Base-by-base conservation (phyloP, 2,113 vertebrate species). In the Telmatochromis brichardi region DNA sequence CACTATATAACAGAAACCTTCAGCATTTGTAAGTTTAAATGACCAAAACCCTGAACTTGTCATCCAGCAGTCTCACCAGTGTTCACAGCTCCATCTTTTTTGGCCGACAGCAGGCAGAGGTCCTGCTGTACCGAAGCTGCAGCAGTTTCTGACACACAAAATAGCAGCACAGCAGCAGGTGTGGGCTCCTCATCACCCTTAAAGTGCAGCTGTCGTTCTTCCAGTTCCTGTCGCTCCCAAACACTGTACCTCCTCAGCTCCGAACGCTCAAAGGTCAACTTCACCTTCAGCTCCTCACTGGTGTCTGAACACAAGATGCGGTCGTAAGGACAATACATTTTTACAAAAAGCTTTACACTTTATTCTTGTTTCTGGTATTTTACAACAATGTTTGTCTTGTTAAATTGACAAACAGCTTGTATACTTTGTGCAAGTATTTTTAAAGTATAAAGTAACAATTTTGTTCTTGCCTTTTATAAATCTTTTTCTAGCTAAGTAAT, bases 131-230 rank as follows among this genome's bases (percentile, higher is more conserved):
- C 81, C 5, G 94, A 93, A 33, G 95, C 94, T 45, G 97, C 92
- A 68, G 96, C 97, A 87, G 94, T 87, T 83, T 96, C 91, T 33
- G 97, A 96, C 35, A 98, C 91, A 94, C 95, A 98, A 13, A 98
- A 94, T 83, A 98, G 96, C 92, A 99, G 93, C 7, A 97, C 53
- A 31, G 93, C 86, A 5, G 79, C 47, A 26, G 93, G 92, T 2
- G 3, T 12, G 1, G 42, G 54, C 2, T 85, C 76, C 35, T 82
- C 60, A 0, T 23, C 42, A 1, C 5, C 40, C 5, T 45, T 8
- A 6, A 90, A 88, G 31, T 10, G 4, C 53, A 93, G 6, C 5
- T 63, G 80, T 10, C 58, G 76, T 1, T 14, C 60, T 26, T 90
- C 85, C 80, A 95, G 65, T 5, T 95, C 93, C 26, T 90, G 54